Base-by-base conservation (phyloP, 2,113 vertebrate species). In the Solenodon paradoxus region DNA sequence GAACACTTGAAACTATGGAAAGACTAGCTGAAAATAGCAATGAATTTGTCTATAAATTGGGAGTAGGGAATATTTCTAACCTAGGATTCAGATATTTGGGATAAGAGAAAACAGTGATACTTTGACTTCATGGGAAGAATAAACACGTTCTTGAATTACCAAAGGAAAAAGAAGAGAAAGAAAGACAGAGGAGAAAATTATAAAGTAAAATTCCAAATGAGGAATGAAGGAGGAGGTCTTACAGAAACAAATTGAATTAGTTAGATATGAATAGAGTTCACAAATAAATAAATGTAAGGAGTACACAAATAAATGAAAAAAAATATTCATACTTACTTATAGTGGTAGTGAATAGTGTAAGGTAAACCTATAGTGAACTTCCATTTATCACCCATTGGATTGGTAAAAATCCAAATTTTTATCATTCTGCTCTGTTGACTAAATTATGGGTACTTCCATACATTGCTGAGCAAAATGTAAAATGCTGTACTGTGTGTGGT, bases 151-250 rank as follows among this genome's bases (percentile, higher is more conserved):
- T 57, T 74, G 47, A 51, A 74, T 68, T 11, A 79, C 35, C 78
- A 17, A 49, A 35, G 57, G 30, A 61, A 82, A 59, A 40, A 15
- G n/a, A n/a, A n/a, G n/a, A n/a, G n/a, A n/a, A n/a, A n/a, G n/a
- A n/a, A n/a, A n/a, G n/a, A n/a, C n/a, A n/a, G n/a, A n/a, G n/a
- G 35, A 55, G 19, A 35, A 12, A 47, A 22, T 15, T 9, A 51
- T 28, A 75, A 64, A 49, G 20, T 61, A 74, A 66, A 81, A 12
- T 51, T 49, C 35, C 4, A 49, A 30, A 42, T 72, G 32, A 22
- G 9, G 9, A n/a, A 64, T n/a, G 51, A 16, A 6, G 17, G 15
- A n/a, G 19, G 2, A 0, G 9, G 7, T 30, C 28, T 4, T 28
- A 53, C 42, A n/a, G 51, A 82, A 74, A 40, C 57, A 32, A 3